Percentiles rank a stretch among this genome's conserved stretches.
These are phyloP conservation scores for Peromyscus leucopus DNA, from an alignment of 2,113 vertebrate genomes.

Conservation along the genomic window DNA sequence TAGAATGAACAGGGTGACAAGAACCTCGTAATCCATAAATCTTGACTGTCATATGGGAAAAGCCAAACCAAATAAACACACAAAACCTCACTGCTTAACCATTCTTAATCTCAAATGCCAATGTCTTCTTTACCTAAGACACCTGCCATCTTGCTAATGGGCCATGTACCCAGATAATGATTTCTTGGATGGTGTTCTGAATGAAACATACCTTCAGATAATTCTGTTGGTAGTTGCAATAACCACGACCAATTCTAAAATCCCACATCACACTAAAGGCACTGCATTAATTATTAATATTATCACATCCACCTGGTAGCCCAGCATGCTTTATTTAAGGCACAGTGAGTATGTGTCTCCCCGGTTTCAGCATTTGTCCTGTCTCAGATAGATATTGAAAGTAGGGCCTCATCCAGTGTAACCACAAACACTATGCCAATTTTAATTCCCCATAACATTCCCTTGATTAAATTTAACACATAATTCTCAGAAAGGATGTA, in stretches of 20 bases:
- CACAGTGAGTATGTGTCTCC: background rate
- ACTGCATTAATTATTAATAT: slow-evolving; percentile 30
- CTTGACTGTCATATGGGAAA: background rate
- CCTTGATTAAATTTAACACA: background rate
- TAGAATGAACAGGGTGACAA: background rate
- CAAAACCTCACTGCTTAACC: too few relatives aligned
- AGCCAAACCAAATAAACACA: background rate
- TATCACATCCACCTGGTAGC: background rate
- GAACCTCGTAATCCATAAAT: background rate
- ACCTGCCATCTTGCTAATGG: background rate
- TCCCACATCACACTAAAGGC: background rate
- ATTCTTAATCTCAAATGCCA: background rate
- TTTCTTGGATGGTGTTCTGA: background rate
- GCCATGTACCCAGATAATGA: background rate
- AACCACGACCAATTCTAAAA: background rate
- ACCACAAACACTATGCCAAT: background rate
- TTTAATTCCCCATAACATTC: slow-evolving; percentile 48
- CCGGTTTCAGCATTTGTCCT: background rate
- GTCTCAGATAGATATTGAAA: background rate
- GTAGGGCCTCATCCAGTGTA: background rate
- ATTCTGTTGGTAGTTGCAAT: background rate
- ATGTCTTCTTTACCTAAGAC: background rate
- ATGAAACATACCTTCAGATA: background rate
- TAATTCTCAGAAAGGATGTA: slow-evolving; percentile 59
- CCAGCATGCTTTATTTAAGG: background rate